These are phyloP conservation scores for Psephotus haematonotus DNA, from an alignment of 2,113 vertebrate species.

Conservation along the genomic window DNA sequence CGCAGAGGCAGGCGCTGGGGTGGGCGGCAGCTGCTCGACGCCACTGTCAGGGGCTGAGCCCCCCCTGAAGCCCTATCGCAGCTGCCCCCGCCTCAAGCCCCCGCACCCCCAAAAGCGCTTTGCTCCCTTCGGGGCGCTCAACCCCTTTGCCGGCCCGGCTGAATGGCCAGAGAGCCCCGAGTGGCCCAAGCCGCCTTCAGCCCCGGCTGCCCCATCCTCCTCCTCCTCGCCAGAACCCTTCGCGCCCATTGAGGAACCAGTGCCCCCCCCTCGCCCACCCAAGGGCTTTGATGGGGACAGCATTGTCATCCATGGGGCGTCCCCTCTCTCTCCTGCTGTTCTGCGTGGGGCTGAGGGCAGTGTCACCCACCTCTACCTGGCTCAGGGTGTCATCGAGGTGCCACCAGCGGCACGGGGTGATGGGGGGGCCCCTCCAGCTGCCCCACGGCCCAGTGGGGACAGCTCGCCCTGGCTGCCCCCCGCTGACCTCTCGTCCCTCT, in stretches of 20 bases:
- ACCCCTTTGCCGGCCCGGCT: slow-evolving; percentile 84
- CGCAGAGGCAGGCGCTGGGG: slow-evolving; percentile 56
- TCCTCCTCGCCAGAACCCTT: slow-evolving; percentile 59
- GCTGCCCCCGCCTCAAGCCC: slow-evolving; percentile 82
- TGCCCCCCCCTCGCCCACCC: slow-evolving; percentile 64
- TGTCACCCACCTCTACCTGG: slow-evolving; percentile 71
- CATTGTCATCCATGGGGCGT: slow-evolving; percentile 62
- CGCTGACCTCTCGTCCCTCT: slow-evolving; percentile 87
- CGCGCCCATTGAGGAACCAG: slow-evolving; percentile 64
- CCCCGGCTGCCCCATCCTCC: not conserved
- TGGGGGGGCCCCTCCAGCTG: slow-evolving; percentile 50
- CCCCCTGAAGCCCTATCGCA: slow-evolving; percentile 74
- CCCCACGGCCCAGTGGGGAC: slow-evolving; percentile 55
- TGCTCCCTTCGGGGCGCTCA: slow-evolving; percentile 89
- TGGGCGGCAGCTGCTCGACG: slow-evolving; percentile 59
- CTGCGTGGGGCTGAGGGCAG: slow-evolving; percentile 78
- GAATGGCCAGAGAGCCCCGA: slow-evolving; percentile 76
- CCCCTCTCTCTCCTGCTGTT: slow-evolving; percentile 75
- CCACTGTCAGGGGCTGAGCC: slow-evolving; percentile 73
- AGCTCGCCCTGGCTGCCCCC: slow-evolving; percentile 87
- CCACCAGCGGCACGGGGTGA: slow-evolving; percentile 58
- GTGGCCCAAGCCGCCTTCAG: slow-evolving; percentile 15
- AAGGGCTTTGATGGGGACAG: slow-evolving; percentile 73
- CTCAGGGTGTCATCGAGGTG: slow-evolving; percentile 73
- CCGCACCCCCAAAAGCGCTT: slow-evolving; percentile 88